These are phyloP conservation scores for Mormyrus lacerda DNA, from an alignment of 2,113 vertebrate genomes.

Conservation along the genomic window DNA sequence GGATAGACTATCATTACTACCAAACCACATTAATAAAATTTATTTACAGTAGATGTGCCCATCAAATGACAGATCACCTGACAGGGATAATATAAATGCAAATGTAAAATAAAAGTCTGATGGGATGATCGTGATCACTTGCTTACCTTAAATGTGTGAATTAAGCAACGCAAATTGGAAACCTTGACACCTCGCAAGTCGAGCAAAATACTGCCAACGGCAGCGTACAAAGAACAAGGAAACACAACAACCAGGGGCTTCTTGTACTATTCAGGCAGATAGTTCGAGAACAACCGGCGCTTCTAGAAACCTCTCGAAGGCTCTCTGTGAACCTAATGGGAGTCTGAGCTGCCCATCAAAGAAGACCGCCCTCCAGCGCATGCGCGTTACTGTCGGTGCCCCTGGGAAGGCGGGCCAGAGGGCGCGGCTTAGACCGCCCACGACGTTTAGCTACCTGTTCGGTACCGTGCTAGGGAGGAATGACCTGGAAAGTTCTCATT, in stretches of 20 bases:
- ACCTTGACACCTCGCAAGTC: background rate
- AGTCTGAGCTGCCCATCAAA: background rate
- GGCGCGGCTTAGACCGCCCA: background rate
- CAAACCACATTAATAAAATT: background rate
- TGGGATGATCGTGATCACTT: background rate
- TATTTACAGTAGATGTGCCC: background rate
- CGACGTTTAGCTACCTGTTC: background rate
- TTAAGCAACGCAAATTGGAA: background rate
- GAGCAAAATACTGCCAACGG: background rate
- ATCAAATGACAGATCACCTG: background rate
- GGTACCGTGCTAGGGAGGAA: background rate
- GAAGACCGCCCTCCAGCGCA: background rate
- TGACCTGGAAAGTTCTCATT: background rate
- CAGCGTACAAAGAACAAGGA: background rate
- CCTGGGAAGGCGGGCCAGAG: background rate
- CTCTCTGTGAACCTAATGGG: background rate
- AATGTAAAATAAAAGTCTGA: background rate
- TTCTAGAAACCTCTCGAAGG: slow-evolving; percentile 26
- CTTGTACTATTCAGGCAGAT: background rate
- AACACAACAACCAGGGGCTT: background rate
- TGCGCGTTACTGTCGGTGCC: background rate
- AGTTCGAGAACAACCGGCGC: slow-evolving; percentile 14
- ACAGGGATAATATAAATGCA: background rate
- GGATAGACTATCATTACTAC: background rate
- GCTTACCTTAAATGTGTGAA: background rate